phyloP scores from a whole-genome alignment of 2,113 vertebrate species.

The Ammodramus savannarum region DNA sequence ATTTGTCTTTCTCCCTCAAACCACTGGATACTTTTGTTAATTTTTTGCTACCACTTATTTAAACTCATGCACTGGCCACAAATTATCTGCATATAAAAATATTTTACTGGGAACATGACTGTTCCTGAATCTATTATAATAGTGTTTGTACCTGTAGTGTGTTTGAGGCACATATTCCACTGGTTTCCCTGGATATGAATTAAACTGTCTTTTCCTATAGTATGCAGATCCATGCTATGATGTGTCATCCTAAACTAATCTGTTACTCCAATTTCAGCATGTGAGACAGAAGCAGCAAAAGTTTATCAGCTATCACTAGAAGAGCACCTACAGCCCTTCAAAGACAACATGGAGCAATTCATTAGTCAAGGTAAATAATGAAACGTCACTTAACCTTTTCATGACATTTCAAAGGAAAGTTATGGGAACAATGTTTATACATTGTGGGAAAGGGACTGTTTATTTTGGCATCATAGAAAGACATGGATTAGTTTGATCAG shows the following conservation, averaged over 20 bases:
- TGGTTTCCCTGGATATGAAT: background rate
- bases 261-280: constrained; percentile 78
- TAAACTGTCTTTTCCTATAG: background rate
- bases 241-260: constrained; percentile 13
- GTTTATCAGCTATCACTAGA: constrained; percentile 87
- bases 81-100: background rate
- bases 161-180: background rate
- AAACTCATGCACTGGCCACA: background rate
- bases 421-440: constrained; percentile 35
- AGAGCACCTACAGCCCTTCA: constrained; percentile 95
- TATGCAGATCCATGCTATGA: background rate
- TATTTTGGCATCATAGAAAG: constrained; percentile 65
- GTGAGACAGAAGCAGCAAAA: constrained; percentile 88
- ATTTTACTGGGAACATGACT: background rate
- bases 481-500: constrained; percentile 58
- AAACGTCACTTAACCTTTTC: constrained; percentile 39
- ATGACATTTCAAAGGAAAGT: constrained; percentile 45
- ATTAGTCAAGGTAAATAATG: constrained; percentile 84
- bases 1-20: background rate
- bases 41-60: background rate
- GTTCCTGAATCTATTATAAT: background rate
- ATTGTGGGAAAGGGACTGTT: constrained; percentile 49
- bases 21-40: background rate
- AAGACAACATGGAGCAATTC: constrained; percentile 92
- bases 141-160: background rate